phyloP scores from a whole-genome alignment of 2,888 invertebrate species.

The Drosophila imparisetae region DNA sequence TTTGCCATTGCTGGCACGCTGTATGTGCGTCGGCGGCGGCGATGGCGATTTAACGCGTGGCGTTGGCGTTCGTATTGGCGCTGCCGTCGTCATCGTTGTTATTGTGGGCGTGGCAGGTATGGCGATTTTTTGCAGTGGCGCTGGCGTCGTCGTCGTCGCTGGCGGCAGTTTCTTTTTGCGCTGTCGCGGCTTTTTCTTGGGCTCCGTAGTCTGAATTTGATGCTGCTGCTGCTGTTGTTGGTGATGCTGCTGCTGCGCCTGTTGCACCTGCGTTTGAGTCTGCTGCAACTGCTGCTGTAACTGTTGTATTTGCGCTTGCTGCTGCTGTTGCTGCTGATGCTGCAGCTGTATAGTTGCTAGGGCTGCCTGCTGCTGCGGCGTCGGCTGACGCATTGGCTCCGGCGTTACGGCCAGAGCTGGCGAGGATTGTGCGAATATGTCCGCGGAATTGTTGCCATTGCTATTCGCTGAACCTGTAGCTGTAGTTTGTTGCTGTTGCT shows the following conservation, averaged over 20 bases:
- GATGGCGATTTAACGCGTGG: conserved; percentile 49
- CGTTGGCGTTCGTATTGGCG: conserved; percentile 33
- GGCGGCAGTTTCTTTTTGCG: conserved; percentile 75
- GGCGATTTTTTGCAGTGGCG: conserved; percentile 57
- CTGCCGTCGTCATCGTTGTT: conserved; percentile 10
- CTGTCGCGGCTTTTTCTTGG: conserved; percentile 77
- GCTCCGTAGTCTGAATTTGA: conserved; percentile 50
- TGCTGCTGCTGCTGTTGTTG: conserved; percentile 53
- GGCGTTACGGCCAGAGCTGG: conserved; percentile 81
- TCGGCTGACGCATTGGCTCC: conserved; percentile 82
- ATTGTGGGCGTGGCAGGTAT: conserved; percentile 49
- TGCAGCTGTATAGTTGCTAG: conserved; percentile 79
- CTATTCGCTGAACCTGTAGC: conserved; percentile 35
- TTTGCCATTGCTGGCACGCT: conserved; percentile 84
- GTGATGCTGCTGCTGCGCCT: conserved; percentile 60
- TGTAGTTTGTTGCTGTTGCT: conserved; percentile 25
- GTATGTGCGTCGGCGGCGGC: conserved; percentile 75
- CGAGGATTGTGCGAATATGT: conserved; percentile 76
- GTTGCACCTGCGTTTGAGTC: conserved; percentile 71
- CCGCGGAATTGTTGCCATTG: conserved; percentile 42
- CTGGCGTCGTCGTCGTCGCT: conserved; percentile 14
- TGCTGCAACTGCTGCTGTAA: conserved; percentile 70
- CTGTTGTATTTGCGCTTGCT: conserved; percentile 71
- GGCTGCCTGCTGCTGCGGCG: conserved; percentile 76
- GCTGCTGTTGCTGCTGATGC: conserved; percentile 78